Evolutionary conservation across 2,797 vertebrate genomes (phyloP).

Genomic region (Dallia pectoralis): DNA sequence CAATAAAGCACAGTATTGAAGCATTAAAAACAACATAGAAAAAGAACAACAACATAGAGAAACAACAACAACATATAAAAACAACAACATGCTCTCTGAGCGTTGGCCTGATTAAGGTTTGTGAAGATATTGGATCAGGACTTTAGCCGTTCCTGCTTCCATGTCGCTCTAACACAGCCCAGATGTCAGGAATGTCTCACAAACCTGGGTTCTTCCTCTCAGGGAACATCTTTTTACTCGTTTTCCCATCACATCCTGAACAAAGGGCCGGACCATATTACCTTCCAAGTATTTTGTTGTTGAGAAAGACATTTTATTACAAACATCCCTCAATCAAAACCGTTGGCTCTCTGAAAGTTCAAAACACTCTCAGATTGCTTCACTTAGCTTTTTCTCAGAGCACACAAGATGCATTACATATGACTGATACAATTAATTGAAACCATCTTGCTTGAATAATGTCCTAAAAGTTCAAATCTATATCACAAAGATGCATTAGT

Average conservation of each 20-base stretch:
- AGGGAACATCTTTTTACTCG: neutral
- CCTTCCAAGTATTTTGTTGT: neutral
- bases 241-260: neutral
- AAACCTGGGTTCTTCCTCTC: slow-evolving; percentile 6
- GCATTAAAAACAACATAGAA: too few relatives aligned
- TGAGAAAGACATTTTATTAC: neutral
- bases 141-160: slow-evolving; percentile 26
- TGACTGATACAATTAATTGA: neutral
- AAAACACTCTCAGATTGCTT: neutral
- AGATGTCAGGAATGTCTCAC: slow-evolving; percentile 39
- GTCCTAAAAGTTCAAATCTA: neutral
- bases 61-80: too few relatives aligned
- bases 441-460: neutral
- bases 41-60: too few relatives aligned
- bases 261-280: neutral
- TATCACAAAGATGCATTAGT: neutral
- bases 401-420: neutral
- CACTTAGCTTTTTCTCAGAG: neutral
- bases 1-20: too few relatives aligned
- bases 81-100: too few relatives aligned
- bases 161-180: slow-evolving; percentile 31
- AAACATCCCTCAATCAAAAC: neutral
- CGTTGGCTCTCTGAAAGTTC: neutral
- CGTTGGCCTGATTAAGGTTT: neutral
- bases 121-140: slow-evolving; percentile 16